A percentile compares a stretch with the other conserved stretches of the same genome.
Conservation (phyloP, 2,888 invertebrate genomes). For the Sarcophaga variegata region DNA sequence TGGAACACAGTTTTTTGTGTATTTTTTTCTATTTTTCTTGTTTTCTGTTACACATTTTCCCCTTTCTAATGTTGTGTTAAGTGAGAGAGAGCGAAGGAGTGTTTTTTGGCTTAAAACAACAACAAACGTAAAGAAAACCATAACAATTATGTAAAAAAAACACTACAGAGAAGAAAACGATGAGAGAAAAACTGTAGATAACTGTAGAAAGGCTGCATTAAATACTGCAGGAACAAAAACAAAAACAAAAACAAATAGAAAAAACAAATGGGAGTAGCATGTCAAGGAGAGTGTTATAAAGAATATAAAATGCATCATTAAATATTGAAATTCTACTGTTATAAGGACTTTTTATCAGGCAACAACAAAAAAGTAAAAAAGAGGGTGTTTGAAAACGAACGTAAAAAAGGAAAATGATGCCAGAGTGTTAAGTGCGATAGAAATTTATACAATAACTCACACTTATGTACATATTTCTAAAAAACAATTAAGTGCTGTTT, state of each 20-base stretch:
- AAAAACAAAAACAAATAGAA: neutral
- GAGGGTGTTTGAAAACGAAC: neutral
- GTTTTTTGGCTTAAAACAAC: neutral
- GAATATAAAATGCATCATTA: slow-evolving; percentile 58
- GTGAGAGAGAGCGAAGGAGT: neutral
- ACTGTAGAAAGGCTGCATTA: neutral
- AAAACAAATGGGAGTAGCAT: slow-evolving; percentile 31
- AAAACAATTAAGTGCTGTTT: too few relatives aligned
- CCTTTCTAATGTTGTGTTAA: neutral
- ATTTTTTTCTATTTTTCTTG: neutral
- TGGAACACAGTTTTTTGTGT: neutral
- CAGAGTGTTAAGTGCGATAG: slow-evolving; percentile 3
- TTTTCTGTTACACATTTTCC: neutral
- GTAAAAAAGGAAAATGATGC: neutral
- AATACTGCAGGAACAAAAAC: neutral
- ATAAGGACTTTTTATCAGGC: slow-evolving; percentile 16
- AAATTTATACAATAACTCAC: too few relatives aligned
- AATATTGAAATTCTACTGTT: slow-evolving; percentile 16
- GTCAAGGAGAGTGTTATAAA: slow-evolving; percentile 53
- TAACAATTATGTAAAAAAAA: slow-evolving; percentile 30
- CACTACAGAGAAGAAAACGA: neutral
- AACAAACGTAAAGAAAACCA: neutral
- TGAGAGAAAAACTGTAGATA: neutral
- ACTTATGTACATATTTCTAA: too few relatives aligned
- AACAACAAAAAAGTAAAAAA: neutral